A percentile compares a stretch with the other conserved stretches of the same genome.
Evolutionary conservation across 2,888 invertebrate species (phyloP).

Genomic region (Teleogryllus oceanicus): DNA sequence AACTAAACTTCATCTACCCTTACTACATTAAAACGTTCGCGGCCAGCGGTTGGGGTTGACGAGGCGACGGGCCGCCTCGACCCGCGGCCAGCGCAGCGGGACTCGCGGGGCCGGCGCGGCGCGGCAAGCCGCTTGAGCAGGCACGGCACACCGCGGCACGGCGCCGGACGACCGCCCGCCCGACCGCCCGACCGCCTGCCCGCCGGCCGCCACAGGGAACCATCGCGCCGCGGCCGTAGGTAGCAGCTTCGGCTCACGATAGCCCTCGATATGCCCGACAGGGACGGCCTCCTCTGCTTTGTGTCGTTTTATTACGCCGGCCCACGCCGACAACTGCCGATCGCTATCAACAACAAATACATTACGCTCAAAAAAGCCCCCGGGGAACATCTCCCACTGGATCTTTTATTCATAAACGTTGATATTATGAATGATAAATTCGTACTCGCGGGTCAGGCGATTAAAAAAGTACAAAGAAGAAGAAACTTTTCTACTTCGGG

Average conservation of each 20-base stretch:
- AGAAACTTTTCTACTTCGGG: background rate
- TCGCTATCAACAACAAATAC: slow-evolving; percentile 11
- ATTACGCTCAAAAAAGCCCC: background rate
- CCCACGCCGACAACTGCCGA: background rate
- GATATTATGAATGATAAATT: slow-evolving; percentile 18
- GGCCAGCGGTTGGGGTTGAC: too few species aligned
- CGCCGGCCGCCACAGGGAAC: too few species aligned
- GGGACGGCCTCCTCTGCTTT: background rate
- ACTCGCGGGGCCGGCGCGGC: background rate
- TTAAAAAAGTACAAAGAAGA: background rate
- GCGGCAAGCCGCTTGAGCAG: background rate
- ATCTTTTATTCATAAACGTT: slow-evolving; percentile 18
- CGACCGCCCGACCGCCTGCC: background rate
- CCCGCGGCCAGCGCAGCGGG: too few species aligned
- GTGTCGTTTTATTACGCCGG: background rate
- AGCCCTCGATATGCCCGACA: background rate
- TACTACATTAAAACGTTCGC: too few species aligned
- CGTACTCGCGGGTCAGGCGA: background rate
- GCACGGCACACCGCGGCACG: background rate
- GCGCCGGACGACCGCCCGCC: background rate
- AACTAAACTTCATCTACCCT: too few species aligned
- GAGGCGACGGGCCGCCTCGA: too few species aligned
- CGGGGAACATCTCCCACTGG: background rate
- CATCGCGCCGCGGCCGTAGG: background rate
- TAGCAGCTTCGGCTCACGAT: background rate